These are phyloP conservation scores for Ctenicera cuprea DNA, from an alignment of 2,888 invertebrate species.

Conservation along the genomic window DNA sequence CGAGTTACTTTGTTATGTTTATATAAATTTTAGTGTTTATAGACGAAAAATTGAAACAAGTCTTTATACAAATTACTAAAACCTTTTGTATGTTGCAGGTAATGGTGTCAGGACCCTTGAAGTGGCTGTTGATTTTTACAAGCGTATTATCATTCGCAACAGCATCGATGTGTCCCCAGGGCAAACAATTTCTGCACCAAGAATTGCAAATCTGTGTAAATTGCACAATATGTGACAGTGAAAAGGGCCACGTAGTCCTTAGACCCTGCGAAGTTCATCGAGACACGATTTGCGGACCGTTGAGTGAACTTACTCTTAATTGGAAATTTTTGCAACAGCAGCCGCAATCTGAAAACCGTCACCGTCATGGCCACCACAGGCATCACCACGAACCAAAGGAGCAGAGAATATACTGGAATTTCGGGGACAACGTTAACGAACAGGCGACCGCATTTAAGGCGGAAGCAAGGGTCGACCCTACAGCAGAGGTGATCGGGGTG, in stretches of 20 bases:
- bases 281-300: slow-evolving; percentile 84
- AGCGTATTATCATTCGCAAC: slow-evolving; percentile 54
- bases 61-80: not conserved
- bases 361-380: slow-evolving; percentile 62
- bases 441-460: slow-evolving; percentile 72
- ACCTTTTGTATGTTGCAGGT: slow-evolving; percentile 64
- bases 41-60: too few species aligned
- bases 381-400: slow-evolving; percentile 58
- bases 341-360: slow-evolving; percentile 48
- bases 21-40: too few species aligned
- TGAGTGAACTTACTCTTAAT: slow-evolving; percentile 75
- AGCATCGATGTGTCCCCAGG: slow-evolving; percentile 69
- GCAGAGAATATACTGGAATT: slow-evolving; percentile 40
- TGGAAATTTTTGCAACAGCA: slow-evolving; percentile 52
- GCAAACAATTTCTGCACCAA: slow-evolving; percentile 83
- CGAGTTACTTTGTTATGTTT: too few species aligned
- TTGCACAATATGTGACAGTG: slow-evolving; percentile 81
- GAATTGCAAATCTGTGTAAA: slow-evolving; percentile 79
- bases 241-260: slow-evolving; percentile 76
- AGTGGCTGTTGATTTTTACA: slow-evolving; percentile 60
- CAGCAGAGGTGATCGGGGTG: slow-evolving; percentile 51
- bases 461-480: slow-evolving; percentile 68
- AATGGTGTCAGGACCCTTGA: slow-evolving; percentile 65
- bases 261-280: slow-evolving; percentile 85
- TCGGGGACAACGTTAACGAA: slow-evolving; percentile 37